Percentiles rank a stretch among this genome's conserved stretches.
These are phyloP conservation scores for Teleopsis dalmanni DNA, from an alignment of 1,140 invertebrate genomes.

Conservation along the genomic window DNA sequence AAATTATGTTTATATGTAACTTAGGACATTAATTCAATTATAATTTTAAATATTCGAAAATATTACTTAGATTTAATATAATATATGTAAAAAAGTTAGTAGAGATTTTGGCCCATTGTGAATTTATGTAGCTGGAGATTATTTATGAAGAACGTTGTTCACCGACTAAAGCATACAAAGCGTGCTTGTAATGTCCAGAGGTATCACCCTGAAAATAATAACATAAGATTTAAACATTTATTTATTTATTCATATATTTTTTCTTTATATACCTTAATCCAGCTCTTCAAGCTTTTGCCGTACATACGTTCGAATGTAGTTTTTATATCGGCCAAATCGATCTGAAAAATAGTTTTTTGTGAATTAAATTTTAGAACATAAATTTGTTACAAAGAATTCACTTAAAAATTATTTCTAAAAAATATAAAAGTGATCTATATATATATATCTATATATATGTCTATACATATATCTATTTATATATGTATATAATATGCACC, in stretches of 20 bases:
- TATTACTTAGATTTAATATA: background rate
- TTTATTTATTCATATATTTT: constrained; percentile 17
- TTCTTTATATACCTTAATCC: constrained; percentile 65
- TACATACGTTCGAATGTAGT: constrained; percentile 70
- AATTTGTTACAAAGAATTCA: background rate
- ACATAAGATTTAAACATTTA: background rate
- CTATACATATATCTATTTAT: too few relatives aligned
- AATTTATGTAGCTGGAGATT: too few relatives aligned
- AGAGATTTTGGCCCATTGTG: too few relatives aligned
- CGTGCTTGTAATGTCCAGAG: constrained; percentile 43
- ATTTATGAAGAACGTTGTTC: constrained; percentile 42
- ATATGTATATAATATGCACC: too few relatives aligned
- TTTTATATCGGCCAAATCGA: constrained; percentile 81
- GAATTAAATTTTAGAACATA: background rate
- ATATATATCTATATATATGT: too few relatives aligned
- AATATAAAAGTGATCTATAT: too few relatives aligned
- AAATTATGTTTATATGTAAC: too few relatives aligned
- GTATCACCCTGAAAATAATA: constrained; percentile 31
- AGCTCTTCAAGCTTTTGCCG: constrained; percentile 68
- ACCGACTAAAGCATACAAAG: constrained; percentile 38
- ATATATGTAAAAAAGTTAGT: background rate
- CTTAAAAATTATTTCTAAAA: too few relatives aligned
- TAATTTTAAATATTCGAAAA: background rate
- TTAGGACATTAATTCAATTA: too few relatives aligned
- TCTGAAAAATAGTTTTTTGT: too few relatives aligned